phyloP scores from a whole-genome alignment of 2,113 vertebrate species.

The Pterocles gutturalis region DNA sequence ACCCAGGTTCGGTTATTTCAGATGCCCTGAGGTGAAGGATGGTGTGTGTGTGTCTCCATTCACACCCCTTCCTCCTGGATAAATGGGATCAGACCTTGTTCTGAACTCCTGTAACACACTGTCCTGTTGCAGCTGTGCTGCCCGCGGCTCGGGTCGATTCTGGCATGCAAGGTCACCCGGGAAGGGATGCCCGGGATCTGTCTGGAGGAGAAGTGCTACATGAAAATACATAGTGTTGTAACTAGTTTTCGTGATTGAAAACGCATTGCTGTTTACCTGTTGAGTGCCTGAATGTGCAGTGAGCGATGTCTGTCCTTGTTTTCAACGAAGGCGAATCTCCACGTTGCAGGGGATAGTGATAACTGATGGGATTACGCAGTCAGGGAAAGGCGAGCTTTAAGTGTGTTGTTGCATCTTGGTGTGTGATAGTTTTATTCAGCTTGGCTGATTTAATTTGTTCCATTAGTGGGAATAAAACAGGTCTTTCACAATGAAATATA shows the following conservation, averaged over 20 bases:
- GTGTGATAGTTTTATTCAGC: conserved; percentile 29
- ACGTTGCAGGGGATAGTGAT: not conserved
- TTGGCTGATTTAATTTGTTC: conserved; percentile 37
- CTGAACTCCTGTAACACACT: fast-evolving
- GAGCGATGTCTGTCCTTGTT: not conserved
- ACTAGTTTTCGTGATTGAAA: fast-evolving
- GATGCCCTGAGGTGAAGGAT: not conserved
- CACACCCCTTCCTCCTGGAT: not conserved
- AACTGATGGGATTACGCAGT: not conserved
- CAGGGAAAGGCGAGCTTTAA: not conserved
- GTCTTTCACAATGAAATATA: conserved; percentile 34
- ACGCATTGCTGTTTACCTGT: not conserved
- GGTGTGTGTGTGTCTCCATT: fast-evolving
- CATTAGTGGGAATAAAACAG: conserved; percentile 30
- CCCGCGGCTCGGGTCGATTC: not conserved
- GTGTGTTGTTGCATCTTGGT: not conserved
- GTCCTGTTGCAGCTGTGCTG: not conserved
- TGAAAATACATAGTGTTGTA: not conserved
- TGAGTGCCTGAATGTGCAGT: not conserved
- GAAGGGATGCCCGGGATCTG: not conserved
- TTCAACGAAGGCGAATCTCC: not conserved
- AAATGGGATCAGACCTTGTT: not conserved
- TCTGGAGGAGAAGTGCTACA: not conserved
- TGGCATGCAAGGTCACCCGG: not conserved
- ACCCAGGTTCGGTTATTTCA: not conserved